These are phyloP conservation scores for Pseudotriccus pelzelni DNA, from an alignment of 2,797 vertebrate genomes.

Conservation along the genomic window DNA sequence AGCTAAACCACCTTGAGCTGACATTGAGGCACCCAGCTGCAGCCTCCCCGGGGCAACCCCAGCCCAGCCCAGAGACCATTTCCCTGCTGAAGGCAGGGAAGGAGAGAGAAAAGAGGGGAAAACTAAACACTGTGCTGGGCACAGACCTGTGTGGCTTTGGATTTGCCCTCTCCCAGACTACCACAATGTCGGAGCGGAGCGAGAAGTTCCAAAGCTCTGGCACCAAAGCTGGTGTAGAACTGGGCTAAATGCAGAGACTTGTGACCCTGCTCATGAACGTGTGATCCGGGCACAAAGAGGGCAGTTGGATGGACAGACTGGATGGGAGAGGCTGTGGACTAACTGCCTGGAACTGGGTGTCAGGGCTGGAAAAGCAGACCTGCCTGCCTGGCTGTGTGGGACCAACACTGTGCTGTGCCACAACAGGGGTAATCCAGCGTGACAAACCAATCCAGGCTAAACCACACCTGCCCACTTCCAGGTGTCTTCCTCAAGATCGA, in stretches of 20 bases:
- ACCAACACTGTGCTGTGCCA: neutral
- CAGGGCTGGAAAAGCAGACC: neutral
- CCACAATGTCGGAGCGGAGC: fast-evolving
- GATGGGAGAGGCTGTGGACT: neutral
- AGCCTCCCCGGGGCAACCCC: neutral
- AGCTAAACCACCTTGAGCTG: neutral
- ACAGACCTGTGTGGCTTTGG: fast-evolving
- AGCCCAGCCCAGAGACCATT: neutral
- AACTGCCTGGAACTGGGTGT: neutral
- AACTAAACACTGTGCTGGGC: fast-evolving
- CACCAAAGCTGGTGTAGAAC: neutral
- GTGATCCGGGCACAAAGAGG: neutral
- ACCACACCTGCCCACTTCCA: neutral
- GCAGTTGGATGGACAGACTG: neutral
- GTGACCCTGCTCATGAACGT: fast-evolving
- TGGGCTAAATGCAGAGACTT: neutral
- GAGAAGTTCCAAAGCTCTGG: neutral
- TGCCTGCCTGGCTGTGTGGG: fast-evolving
- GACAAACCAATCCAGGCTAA: neutral
- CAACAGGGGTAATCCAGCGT: neutral
- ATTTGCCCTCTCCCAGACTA: neutral
- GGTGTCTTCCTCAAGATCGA: neutral
- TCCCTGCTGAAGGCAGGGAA: neutral
- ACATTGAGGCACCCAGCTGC: neutral
- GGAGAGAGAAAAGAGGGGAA: fast-evolving